Evolutionary conservation across 2,888 invertebrate genomes (phyloP).

Genomic region (Troilus luridus): DNA sequence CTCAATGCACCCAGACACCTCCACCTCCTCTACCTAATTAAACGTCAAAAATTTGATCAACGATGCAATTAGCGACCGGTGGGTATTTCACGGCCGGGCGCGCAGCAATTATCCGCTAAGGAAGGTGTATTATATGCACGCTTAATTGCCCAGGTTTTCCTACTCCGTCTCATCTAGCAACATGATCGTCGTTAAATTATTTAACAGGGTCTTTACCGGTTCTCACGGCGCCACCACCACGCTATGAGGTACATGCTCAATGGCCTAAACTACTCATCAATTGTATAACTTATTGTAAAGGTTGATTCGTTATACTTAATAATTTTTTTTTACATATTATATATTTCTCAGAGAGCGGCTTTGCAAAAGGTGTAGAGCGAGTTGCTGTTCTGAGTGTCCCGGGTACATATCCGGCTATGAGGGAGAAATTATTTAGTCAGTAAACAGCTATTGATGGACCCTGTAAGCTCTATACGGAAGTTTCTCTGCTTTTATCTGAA

Average conservation of each 20-base stretch:
- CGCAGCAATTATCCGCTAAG: not conserved
- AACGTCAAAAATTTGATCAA: constrained; percentile 44
- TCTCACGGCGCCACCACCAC: not conserved
- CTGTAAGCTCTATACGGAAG: too few species aligned
- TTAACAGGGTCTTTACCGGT: not conserved
- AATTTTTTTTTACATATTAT: too few species aligned
- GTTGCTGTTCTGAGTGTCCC: too few species aligned
- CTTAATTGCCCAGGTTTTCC: not conserved
- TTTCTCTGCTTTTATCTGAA: not conserved
- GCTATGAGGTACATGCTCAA: too few species aligned
- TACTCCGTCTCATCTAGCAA: not conserved
- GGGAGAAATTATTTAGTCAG: too few species aligned
- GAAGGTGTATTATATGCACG: constrained; percentile 1
- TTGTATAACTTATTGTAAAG: too few species aligned
- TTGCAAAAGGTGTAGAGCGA: too few species aligned
- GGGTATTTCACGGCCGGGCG: constrained; percentile 6
- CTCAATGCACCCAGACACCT: constrained; percentile 1
- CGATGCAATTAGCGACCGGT: not conserved
- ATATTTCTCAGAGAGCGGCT: too few species aligned
- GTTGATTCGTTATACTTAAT: too few species aligned
- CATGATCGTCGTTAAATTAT: constrained; percentile 19
- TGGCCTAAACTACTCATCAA: too few species aligned
- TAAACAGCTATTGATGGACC: too few species aligned
- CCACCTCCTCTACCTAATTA: not conserved
- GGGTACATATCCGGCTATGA: too few species aligned